These are phyloP conservation scores for Aphelinus certus DNA, from an alignment of 1,140 invertebrate species.

Conservation along the genomic window DNA sequence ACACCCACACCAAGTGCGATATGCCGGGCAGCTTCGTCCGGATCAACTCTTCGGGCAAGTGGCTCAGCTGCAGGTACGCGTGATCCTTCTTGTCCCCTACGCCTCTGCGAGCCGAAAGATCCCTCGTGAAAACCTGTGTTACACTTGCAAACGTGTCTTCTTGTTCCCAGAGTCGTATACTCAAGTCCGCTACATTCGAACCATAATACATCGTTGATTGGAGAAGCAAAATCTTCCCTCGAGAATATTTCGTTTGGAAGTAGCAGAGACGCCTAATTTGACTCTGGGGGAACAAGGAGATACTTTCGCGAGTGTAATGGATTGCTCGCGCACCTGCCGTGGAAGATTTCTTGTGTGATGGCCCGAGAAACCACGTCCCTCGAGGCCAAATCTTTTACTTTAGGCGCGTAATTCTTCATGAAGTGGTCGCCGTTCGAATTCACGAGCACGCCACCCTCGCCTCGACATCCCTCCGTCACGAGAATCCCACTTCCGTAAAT, in stretches of 20 bases:
- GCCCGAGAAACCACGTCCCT: constrained; percentile 85
- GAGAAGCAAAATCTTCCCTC: no score
- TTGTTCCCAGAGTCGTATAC: no score
- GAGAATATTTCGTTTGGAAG: no score
- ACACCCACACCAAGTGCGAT: constrained; percentile 84
- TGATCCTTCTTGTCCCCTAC: constrained; percentile 85
- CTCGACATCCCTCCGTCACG: constrained; percentile 84
- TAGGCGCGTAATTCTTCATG: constrained; percentile 88
- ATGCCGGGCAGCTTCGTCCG: constrained; percentile 69
- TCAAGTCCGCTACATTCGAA: no score
- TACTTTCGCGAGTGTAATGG: no score
- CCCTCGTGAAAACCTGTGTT: no score
- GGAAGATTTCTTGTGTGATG: constrained; percentile 86
- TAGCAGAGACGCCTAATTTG: no score
- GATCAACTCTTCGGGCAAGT: constrained; percentile 79
- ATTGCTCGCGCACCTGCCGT: constrained; percentile 68
- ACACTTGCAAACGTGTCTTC: no score
- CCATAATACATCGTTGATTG: no score
- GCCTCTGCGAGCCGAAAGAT: constrained; percentile 66
- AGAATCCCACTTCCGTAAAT: constrained; percentile 87
- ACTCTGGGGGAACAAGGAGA: no score
- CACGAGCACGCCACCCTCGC: constrained; percentile 84
- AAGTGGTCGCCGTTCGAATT: constrained; percentile 86
- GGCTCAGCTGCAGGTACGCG: constrained; percentile 81
- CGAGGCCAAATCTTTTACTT: constrained; percentile 87